Evolutionary conservation across 2,797 vertebrate genomes (phyloP), one percentile per base, ranked within the genome.

Genomic region (Aratinga solstitialis): DNA sequence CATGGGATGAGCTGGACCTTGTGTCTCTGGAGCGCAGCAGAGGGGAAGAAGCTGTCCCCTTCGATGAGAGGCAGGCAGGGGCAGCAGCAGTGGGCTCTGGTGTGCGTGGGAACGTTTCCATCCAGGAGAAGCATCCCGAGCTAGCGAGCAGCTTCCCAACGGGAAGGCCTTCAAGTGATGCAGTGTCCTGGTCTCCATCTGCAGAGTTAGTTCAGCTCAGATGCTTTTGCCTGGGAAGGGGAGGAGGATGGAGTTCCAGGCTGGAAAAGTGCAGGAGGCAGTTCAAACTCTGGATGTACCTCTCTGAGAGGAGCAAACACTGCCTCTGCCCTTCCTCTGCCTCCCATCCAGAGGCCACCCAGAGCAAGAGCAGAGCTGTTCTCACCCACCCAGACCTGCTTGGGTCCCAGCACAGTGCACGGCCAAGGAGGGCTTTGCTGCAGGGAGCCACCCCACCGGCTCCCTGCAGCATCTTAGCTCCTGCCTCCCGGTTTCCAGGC

Each of bases 81-180:
- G 73, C 82, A 65, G 91, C 75, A 75, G 56, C 48, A 34, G 22
- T 0, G 45, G 75, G 75, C 30, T 54, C 53, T 43, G 72, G 12
- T 0, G 4, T 17, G 43, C 1, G 0, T 83, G 87, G 76, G 88
- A 81, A 87, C 1, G 0, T 42, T 77, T 19, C 65, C 65, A 58
- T 6, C 10, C 4, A 4, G 34, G 54, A 69, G 18, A 71, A 78
- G 63, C 77, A 66, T 10, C n/a, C 68, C 1, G 17, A 38, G 47
- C 7, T 1, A 1, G 19, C 2, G 27, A 68, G 48, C 2, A 1
- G 38, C 51, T 3, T 1, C 5, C 15, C 26, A 8, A 13, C 0
- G 0, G 51, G 43, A 67, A 54, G 22, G 43, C 15, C 3, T 36
- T 24, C 2, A 5, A 24, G 13, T 0, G 38, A 21, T 16, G 66